phyloP scores from a whole-genome alignment of 2,113 vertebrate species.

The Sorex araneus region DNA sequence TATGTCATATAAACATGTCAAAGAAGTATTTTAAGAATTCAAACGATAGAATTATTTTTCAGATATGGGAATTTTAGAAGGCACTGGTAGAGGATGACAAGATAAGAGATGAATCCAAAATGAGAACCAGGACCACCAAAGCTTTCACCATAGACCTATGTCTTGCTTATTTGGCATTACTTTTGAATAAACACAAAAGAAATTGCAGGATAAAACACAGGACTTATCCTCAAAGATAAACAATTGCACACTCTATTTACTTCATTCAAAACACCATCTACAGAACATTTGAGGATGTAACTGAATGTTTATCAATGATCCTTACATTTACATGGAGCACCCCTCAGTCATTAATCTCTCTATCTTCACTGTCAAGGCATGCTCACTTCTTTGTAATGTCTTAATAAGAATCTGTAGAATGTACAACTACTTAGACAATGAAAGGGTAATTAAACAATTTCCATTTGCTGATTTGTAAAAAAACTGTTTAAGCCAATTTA shows the following conservation, averaged over 20 bases:
- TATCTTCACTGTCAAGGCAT: not conserved
- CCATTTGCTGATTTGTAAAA: constrained; percentile 43
- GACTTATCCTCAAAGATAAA: not conserved
- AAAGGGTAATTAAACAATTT: not conserved
- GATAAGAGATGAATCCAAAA: accelerated
- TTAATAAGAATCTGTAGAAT: not conserved
- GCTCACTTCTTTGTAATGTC: not conserved
- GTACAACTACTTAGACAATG: constrained; percentile 10
- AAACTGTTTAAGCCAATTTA: constrained; percentile 43
- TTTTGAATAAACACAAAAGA: not conserved
- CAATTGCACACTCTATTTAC: too few relatives aligned
- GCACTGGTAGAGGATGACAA: not conserved
- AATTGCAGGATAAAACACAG: not conserved
- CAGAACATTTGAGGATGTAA: not conserved
- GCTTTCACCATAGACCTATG: not conserved
- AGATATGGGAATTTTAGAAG: not conserved
- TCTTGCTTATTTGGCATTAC: not conserved
- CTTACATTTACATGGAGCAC: not conserved
- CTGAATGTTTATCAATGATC: not conserved
- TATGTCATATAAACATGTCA: too few relatives aligned
- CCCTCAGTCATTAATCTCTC: not conserved
- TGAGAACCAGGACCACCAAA: not conserved
- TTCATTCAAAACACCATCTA: not conserved
- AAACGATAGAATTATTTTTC: not conserved
- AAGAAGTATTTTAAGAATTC: not conserved